phyloP scores from a whole-genome alignment of 1,140 invertebrate species.

The Protaetia brevitarsis region DNA sequence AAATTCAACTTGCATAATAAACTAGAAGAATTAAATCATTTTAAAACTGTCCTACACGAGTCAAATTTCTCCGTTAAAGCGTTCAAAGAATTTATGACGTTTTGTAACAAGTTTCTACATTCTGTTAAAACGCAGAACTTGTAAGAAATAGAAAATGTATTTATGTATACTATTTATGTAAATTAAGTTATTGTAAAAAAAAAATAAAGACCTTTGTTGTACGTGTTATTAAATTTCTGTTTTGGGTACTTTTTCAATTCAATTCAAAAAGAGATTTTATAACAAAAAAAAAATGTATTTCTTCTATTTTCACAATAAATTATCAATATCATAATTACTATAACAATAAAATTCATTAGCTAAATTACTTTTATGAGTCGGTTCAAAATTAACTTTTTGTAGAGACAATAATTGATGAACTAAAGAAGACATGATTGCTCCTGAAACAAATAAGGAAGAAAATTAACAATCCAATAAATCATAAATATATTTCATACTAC shows the following conservation, averaged over 20 bases:
- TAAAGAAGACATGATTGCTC: constrained; percentile 71
- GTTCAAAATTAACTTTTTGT: constrained; percentile 68
- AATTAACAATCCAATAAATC: constrained; percentile 16
- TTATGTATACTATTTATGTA: not conserved
- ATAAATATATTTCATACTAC: constrained; percentile 56
- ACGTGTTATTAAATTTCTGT: not conserved
- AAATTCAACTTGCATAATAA: not conserved
- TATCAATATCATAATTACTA: constrained; percentile 77
- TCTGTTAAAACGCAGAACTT: not conserved
- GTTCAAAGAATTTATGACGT: not conserved
- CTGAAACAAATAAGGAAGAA: constrained; percentile 48
- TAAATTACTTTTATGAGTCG: constrained; percentile 82
- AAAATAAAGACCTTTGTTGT: not conserved
- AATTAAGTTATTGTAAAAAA: not conserved
- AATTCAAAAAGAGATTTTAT: not conserved
- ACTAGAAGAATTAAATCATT: not conserved
- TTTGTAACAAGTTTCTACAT: not conserved
- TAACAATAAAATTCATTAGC: constrained; percentile 91
- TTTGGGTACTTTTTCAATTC: not conserved
- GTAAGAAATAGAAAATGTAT: not conserved
- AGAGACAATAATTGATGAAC: constrained; percentile 64
- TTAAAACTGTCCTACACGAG: not conserved
- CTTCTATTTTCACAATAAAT: constrained; percentile 31
- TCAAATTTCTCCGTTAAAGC: not conserved
- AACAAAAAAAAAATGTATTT: not conserved